These are phyloP conservation scores for Tadarida brasiliensis DNA, from an alignment of 2,797 vertebrate species.

Conservation along the genomic window DNA sequence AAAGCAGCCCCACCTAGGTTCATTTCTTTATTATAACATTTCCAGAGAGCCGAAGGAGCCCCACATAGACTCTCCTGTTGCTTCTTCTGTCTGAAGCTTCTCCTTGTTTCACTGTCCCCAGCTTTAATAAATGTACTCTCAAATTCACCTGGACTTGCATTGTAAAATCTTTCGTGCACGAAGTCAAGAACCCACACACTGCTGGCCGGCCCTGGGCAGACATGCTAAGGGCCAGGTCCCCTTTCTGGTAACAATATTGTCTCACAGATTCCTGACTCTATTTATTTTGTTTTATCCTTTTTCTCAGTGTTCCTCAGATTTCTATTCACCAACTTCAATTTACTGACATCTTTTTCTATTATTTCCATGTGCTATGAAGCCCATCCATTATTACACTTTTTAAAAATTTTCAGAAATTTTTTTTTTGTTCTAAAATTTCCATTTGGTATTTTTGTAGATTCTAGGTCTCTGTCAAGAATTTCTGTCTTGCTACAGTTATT, in stretches of 20 bases:
- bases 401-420: background rate
- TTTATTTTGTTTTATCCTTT: background rate
- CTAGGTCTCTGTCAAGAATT: background rate
- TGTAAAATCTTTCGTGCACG: too few species aligned
- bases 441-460: background rate
- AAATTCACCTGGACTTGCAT: too few species aligned
- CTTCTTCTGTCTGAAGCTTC: too few species aligned
- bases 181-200: too few species aligned
- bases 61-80: too few species aligned
- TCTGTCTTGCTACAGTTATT: background rate
- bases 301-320: background rate
- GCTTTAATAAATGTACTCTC: too few species aligned
- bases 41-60: too few species aligned
- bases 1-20: too few species aligned
- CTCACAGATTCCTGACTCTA: background rate
- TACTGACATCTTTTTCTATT: background rate
- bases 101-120: too few species aligned
- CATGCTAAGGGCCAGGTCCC: too few species aligned
- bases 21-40: too few species aligned
- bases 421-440: slow-evolving; percentile 34
- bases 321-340: background rate
- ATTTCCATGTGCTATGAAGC: background rate
- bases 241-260: background rate
- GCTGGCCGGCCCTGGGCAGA: too few species aligned
- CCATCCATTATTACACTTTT: background rate